A percentile compares a stretch with the other conserved stretches of the same genome.
phyloP scores from a whole-genome alignment of 1,140 invertebrate genomes.

The Apis florea region DNA sequence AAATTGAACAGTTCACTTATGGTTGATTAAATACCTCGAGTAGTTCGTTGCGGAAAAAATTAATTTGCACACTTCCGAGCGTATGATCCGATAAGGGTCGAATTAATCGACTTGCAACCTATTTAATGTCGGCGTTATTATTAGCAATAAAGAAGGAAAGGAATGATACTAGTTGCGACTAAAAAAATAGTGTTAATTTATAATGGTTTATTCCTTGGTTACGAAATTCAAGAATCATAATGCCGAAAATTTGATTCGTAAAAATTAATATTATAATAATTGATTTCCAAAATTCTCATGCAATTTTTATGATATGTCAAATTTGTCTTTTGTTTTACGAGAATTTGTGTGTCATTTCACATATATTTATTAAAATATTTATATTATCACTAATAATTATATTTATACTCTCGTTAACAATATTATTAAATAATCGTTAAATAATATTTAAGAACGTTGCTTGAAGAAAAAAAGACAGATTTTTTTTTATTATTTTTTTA shows the following conservation, averaged over 20 bases:
- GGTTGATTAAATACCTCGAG: not conserved
- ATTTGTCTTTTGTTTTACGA: too few relatives aligned
- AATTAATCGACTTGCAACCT: conserved; percentile 19
- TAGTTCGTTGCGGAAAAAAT: conserved; percentile 14
- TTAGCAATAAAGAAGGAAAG: conserved; percentile 15
- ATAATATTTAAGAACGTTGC: too few relatives aligned
- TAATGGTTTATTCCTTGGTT: not conserved
- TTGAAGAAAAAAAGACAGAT: too few relatives aligned
- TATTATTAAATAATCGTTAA: too few relatives aligned
- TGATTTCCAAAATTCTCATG: too few relatives aligned
- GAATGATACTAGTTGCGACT: not conserved
- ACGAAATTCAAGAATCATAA: not conserved
- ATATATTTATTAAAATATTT: too few relatives aligned
- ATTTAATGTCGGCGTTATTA: conserved; percentile 18
- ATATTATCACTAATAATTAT: too few relatives aligned
- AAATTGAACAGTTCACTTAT: not conserved
- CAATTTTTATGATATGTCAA: too few relatives aligned
- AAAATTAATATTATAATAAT: too few relatives aligned
- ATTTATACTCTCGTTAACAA: too few relatives aligned
- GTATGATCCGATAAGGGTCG: conserved; percentile 28
- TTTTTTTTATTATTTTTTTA: too few relatives aligned
- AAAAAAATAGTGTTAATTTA: not conserved
- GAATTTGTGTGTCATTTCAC: too few relatives aligned
- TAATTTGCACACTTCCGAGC: conserved; percentile 33
- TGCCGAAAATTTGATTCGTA: not conserved